Evolutionary conservation across 2,797 vertebrate species (phyloP).

Genomic region (Triplophysa yarkandensis): DNA sequence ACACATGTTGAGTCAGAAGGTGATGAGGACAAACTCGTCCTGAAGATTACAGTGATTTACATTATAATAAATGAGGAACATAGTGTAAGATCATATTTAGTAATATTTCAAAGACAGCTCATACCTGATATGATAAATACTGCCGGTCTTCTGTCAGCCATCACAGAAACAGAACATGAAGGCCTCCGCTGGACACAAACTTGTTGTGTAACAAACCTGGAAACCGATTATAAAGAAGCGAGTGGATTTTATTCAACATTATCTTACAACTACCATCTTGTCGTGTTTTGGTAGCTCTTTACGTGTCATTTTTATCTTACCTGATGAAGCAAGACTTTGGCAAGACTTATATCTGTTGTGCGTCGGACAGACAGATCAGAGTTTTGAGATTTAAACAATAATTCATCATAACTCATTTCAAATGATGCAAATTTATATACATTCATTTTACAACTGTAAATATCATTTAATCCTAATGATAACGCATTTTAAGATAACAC

Average conservation of each 20-base stretch:
- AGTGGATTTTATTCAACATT: too few relatives aligned
- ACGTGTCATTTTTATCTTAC: not conserved
- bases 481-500: too few relatives aligned
- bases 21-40: not conserved
- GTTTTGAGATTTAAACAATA: not conserved
- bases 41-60: not conserved
- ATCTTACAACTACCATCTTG: too few relatives aligned
- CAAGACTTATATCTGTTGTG: not conserved
- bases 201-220: not conserved
- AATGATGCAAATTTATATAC: not conserved
- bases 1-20: not conserved
- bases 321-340: not conserved
- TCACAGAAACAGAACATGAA: constrained; percentile 4
- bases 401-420: not conserved
- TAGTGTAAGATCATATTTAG: too few relatives aligned
- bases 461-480: too few relatives aligned
- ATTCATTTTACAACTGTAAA: not conserved
- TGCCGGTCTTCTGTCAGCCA: not conserved
- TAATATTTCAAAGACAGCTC: not conserved
- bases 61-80: too few relatives aligned
- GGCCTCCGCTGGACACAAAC: constrained; percentile 17
- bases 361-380: not conserved
- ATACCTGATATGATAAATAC: constrained; percentile 3
- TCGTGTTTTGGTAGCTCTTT: too few relatives aligned
- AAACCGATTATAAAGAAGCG: not conserved